These are phyloP conservation scores for Tapirus indicus DNA, from an alignment of 2,797 vertebrate species.

Conservation along the genomic window DNA sequence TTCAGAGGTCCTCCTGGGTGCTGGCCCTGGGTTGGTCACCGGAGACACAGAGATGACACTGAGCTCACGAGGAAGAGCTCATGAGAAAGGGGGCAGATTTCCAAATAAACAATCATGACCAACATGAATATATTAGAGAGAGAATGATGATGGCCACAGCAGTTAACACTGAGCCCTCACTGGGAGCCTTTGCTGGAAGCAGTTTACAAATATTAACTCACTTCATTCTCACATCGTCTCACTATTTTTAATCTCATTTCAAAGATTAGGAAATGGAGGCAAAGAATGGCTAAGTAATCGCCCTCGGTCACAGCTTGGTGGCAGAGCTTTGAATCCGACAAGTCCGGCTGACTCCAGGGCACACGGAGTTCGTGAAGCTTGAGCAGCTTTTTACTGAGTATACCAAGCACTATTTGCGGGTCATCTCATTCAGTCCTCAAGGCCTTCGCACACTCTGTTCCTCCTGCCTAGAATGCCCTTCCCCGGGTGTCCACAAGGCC, in stretches of 20 bases:
- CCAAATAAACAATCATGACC: conserved; percentile 35
- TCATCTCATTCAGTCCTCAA: background rate
- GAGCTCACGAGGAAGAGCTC: conserved; percentile 41
- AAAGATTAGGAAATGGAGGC: background rate
- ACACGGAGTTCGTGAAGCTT: background rate
- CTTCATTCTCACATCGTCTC: background rate
- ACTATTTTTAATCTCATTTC: background rate
- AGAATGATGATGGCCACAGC: background rate
- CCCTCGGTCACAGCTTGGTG: background rate
- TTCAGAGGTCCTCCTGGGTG: background rate
- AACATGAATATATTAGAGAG: background rate
- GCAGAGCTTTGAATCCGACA: background rate
- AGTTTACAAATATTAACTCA: background rate
- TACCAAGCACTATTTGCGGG: background rate
- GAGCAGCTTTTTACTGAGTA: background rate
- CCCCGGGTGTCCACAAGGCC: background rate
- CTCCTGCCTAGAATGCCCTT: background rate
- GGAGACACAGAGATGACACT: conserved; percentile 11
- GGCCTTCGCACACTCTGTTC: background rate
- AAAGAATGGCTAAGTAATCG: background rate
- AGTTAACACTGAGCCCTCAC: background rate
- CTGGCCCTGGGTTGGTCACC: background rate
- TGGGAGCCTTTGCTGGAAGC: background rate
- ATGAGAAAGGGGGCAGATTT: conserved; percentile 9
- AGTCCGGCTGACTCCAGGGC: background rate